phyloP scores from a whole-genome alignment of 2,113 vertebrate genomes.

The Otus sunia region DNA sequence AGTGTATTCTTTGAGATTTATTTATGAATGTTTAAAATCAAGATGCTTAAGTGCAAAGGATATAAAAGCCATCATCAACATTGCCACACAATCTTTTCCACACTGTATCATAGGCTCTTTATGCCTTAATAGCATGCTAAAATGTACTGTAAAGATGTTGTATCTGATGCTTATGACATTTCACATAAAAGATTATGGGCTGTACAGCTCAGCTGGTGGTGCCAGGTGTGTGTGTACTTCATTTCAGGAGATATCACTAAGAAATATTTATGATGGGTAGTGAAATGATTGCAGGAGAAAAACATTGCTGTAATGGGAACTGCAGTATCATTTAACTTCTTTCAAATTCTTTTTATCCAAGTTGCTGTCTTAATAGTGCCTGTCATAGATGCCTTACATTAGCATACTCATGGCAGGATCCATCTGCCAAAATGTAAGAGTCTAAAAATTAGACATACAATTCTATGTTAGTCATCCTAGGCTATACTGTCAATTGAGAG shows the following conservation, averaged over 20 bases:
- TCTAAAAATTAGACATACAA: background rate
- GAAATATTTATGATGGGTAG: constrained; percentile 1
- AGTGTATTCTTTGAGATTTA: background rate
- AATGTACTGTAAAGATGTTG: background rate
- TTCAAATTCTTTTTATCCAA: background rate
- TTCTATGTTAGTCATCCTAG: background rate
- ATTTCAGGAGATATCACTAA: background rate
- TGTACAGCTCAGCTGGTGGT: background rate
- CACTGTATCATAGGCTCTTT: background rate
- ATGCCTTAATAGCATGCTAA: background rate
- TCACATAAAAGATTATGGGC: background rate
- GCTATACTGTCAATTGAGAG: background rate
- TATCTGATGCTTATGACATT: background rate
- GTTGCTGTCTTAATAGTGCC: background rate
- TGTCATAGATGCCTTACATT: background rate
- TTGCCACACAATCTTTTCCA: background rate
- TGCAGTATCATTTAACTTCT: background rate
- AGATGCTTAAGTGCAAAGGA: background rate
- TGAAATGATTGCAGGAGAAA: background rate
- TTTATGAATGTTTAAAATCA: background rate
- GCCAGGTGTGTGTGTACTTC: background rate
- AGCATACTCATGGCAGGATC: background rate
- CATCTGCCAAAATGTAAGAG: background rate
- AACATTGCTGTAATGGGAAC: background rate
- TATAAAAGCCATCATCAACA: background rate